phyloP scores from a whole-genome alignment of 2,888 invertebrate species.

The Drosophila austrosaltans region DNA sequence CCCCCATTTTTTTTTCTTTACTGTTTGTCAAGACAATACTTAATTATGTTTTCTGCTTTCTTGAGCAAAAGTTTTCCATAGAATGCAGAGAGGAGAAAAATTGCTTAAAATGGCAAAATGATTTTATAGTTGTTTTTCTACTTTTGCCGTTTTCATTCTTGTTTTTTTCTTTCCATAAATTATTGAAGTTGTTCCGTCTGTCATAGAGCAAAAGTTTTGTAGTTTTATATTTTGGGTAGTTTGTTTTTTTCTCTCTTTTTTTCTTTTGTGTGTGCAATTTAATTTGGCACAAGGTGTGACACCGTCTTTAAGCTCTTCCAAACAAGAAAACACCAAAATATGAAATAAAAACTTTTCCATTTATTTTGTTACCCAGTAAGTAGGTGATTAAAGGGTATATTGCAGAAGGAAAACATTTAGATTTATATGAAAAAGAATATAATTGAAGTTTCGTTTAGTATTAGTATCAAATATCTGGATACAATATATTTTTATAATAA shows the following conservation, averaged over 20 bases:
- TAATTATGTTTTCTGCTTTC: conserved; percentile 65
- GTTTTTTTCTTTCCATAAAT: conserved; percentile 60
- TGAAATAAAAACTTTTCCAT: conserved; percentile 67
- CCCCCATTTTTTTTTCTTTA: conserved; percentile 49
- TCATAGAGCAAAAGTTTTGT: conserved; percentile 60
- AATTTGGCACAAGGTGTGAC: conserved; percentile 72
- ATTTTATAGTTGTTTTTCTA: conserved; percentile 46
- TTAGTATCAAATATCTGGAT: no score
- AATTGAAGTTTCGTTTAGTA: no score
- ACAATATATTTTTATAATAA: not conserved
- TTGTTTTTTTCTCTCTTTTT: not conserved
- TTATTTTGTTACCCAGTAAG: conserved; percentile 51
- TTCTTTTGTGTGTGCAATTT: conserved; percentile 44
- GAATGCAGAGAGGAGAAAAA: conserved; percentile 56
- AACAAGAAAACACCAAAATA: conserved; percentile 35
- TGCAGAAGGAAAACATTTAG: not conserved
- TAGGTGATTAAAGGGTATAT: not conserved
- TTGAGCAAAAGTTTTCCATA: conserved; percentile 33
- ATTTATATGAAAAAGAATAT: no score
- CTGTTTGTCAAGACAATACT: conserved; percentile 74
- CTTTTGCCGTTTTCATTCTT: conserved; percentile 15
- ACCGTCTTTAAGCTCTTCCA: conserved; percentile 52
- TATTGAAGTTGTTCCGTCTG: conserved; percentile 72
- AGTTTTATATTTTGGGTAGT: conserved; percentile 27
- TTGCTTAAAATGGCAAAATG: conserved; percentile 71